phyloP scores from a whole-genome alignment of 2,113 vertebrate genomes.

The Stegostoma tigrinum region DNA sequence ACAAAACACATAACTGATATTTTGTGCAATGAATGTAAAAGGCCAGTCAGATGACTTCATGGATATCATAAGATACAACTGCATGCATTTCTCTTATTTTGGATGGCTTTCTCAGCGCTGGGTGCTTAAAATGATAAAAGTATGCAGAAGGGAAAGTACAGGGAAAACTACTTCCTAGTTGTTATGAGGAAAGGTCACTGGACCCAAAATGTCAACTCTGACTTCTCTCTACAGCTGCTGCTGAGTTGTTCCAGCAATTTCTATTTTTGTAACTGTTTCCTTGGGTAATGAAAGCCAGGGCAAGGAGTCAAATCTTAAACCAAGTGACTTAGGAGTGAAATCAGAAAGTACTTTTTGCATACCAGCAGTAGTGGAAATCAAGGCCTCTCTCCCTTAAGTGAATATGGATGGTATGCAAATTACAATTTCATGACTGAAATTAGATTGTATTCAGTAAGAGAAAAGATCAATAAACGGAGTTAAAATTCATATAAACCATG shows the following conservation, averaged over 20 bases:
- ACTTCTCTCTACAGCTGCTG: no score
- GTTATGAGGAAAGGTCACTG: no score
- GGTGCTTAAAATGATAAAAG: not conserved
- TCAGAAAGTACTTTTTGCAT: not conserved
- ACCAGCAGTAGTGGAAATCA: not conserved
- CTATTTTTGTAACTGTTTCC: not conserved
- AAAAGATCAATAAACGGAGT: not conserved
- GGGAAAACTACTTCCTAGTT: not conserved
- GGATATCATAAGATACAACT: not conserved
- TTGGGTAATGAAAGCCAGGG: not conserved
- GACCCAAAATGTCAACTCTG: no score
- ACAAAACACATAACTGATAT: not conserved
- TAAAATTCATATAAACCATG: not conserved
- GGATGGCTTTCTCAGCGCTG: not conserved
- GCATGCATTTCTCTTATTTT: not conserved
- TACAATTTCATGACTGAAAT: not conserved
- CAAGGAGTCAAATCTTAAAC: not conserved
- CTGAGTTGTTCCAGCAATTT: no score
- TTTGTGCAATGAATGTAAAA: not conserved
- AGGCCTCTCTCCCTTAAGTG: not conserved
- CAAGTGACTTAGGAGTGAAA: not conserved
- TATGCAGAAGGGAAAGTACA: not conserved
- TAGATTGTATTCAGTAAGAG: not conserved
- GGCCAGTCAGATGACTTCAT: not conserved
- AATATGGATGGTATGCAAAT: not conserved